A percentile compares a stretch with the other conserved stretches of the same genome.
phyloP scores from a whole-genome alignment of 2,888 invertebrate species.

The Archips xylosteana region DNA sequence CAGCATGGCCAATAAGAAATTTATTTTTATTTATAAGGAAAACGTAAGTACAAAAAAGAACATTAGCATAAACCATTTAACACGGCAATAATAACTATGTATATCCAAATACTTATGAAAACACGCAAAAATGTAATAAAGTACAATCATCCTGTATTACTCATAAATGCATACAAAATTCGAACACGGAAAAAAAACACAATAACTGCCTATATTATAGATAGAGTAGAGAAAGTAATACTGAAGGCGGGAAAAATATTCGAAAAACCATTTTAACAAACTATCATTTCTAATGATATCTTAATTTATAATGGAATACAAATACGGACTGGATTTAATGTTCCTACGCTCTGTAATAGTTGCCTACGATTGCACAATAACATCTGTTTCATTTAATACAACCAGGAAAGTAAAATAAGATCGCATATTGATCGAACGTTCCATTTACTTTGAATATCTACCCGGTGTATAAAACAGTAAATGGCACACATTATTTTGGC shows the following conservation, averaged over 20 bases:
- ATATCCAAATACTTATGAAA: constrained; percentile 55
- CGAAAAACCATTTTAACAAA: constrained; percentile 51
- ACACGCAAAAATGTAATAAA: constrained; percentile 38
- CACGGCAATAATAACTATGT: constrained; percentile 53
- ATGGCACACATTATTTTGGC: not conserved
- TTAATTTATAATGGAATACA: constrained; percentile 60
- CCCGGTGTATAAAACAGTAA: not conserved
- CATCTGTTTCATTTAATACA: not conserved
- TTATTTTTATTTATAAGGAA: constrained; percentile 72
- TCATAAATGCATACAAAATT: constrained; percentile 39
- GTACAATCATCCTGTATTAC: constrained; percentile 24
- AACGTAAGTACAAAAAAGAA: constrained; percentile 79
- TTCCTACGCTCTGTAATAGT: constrained; percentile 28
- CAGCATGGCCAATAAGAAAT: constrained; percentile 68
- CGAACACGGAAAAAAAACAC: constrained; percentile 24
- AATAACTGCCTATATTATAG: constrained; percentile 25
- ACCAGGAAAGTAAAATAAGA: not conserved
- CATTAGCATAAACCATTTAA: constrained; percentile 57
- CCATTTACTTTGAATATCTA: not conserved
- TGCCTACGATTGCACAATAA: constrained; percentile 8
- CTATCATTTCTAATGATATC: constrained; percentile 47
- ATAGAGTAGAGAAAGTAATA: constrained; percentile 36
- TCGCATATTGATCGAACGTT: not conserved
- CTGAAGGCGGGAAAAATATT: constrained; percentile 32
- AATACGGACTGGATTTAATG: constrained; percentile 57